Percentiles rank a stretch among this genome's conserved stretches.
phyloP scores from a whole-genome alignment of 2,113 vertebrate genomes.

The Cyanoderma ruficeps region DNA sequence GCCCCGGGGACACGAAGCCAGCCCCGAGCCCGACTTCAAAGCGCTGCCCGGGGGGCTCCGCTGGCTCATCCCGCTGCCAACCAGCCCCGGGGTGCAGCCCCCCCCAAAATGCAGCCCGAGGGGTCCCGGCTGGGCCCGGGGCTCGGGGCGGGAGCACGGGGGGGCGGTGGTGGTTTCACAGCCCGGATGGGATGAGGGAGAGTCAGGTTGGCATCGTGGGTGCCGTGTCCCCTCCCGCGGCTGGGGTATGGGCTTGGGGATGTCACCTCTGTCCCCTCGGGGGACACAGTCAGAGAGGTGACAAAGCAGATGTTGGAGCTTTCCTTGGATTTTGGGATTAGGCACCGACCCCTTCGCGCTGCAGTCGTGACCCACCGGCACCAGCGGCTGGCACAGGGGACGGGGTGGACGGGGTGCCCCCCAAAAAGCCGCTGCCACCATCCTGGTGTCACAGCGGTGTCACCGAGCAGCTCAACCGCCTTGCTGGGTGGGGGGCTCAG shows the following conservation, averaged over 20 bases:
- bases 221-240: not conserved
- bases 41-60: not conserved
- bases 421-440: accelerated
- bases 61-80: not conserved
- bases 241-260: not conserved
- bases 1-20: not conserved
- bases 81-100: not conserved
- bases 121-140: not conserved
- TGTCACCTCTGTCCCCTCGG: not conserved
- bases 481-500: too few species aligned
- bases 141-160: not conserved
- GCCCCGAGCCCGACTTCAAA: not conserved
- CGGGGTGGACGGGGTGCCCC: accelerated
- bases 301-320: not conserved
- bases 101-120: not conserved
- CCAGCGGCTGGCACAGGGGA: not conserved
- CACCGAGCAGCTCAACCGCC: not conserved
- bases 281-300: not conserved
- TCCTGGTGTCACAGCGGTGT: not conserved
- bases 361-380: not conserved
- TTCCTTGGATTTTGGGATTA: not conserved
- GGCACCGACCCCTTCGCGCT: not conserved
- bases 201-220: accelerated
- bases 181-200: accelerated
- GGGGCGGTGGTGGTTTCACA: not conserved